A percentile compares a stretch with the other conserved stretches of the same genome.
Conservation (phyloP, 2,888 invertebrate genomes). For the Dicranocentrus wangi region DNA sequence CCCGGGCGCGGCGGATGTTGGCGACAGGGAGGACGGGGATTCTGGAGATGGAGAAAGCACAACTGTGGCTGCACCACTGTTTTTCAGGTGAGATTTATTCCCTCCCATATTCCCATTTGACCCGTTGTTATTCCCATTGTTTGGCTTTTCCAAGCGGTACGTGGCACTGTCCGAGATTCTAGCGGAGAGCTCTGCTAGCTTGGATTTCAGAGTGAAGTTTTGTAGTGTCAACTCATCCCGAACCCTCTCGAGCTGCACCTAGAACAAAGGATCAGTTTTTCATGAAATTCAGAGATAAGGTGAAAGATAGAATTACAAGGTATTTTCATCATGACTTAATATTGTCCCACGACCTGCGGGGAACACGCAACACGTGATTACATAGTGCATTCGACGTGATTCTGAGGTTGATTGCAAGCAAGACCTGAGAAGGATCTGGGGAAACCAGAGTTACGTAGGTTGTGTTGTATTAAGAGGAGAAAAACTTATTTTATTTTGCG, state of each 20-base stretch:
- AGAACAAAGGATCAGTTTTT: constrained; percentile 34
- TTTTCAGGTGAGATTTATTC: constrained; percentile 21
- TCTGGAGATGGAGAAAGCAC: constrained; percentile 36
- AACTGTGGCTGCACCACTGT: constrained; percentile 37
- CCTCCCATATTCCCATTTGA: too few relatives aligned
- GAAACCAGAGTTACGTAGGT: too few relatives aligned
- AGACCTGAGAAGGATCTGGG: too few relatives aligned
- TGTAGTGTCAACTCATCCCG: constrained; percentile 74
- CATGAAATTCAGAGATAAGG: constrained; percentile 17
- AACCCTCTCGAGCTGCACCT: constrained; percentile 74
- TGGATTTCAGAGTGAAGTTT: constrained; percentile 73
- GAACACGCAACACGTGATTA: too few relatives aligned
- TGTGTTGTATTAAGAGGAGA: too few relatives aligned
- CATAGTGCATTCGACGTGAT: too few relatives aligned
- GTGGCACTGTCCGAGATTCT: constrained; percentile 73
- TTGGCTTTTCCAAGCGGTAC: constrained; percentile 72
- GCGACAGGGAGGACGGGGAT: constrained; percentile 35
- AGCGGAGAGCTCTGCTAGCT: constrained; percentile 73
- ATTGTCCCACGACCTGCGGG: too few relatives aligned
- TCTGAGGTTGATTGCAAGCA: too few relatives aligned
- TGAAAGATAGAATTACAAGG: too few relatives aligned
- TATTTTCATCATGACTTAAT: too few relatives aligned
- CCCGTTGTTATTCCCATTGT: constrained; percentile 30
- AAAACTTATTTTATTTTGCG: too few relatives aligned
- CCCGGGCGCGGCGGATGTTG: constrained; percentile 27